Base-by-base conservation (phyloP, 2,113 vertebrate genomes). In the Nibea coibor region DNA sequence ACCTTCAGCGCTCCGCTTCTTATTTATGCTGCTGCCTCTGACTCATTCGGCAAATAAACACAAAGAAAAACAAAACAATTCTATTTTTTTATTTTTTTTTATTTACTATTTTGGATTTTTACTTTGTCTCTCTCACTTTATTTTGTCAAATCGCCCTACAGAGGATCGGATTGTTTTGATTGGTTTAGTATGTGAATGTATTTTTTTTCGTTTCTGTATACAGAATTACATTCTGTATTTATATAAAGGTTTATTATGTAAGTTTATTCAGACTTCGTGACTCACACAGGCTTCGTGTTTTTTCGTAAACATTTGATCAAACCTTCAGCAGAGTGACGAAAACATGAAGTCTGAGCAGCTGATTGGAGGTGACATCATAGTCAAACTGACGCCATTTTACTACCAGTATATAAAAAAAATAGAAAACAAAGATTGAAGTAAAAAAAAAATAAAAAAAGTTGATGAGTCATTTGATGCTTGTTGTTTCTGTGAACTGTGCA, bases 101-200 rank as follows among this genome's bases (percentile, higher is more conserved):
- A 11, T 0, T 26, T 26, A 2, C 8, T 10, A 28, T 4, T n/a
- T 19, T 2, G 35, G 9, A 39, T 39, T 0, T 9, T 39, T 7
- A 9, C 8, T 35, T 39, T 39, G 35, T 39, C 35, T 39, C 35
- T 39, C 51, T 65, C 39, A n/a, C n/a, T n/a, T n/a, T 77, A 72
- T 89, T 88, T 91, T 76, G 73, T 81, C 62, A 58, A 50, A 54
- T 79, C 74, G 79, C 66, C 71, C 88, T 76, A 83, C 72, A 81
- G 16, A 19, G 31, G n/a, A 5, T 42, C 16, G 0, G 1, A 6
- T 24, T 58, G 5, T 48, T 72, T 47, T 54, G 11, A 31, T 57
- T 9, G 2, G 17, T 51, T 26, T 12, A 11, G 2, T 10, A 22
- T 17, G 12, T 45, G 10, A 54, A 56, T n/a, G 24, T 16, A 31